Evolutionary conservation across 1,140 invertebrate species (phyloP).

Genomic region (Camponotus pennsylvanicus): DNA sequence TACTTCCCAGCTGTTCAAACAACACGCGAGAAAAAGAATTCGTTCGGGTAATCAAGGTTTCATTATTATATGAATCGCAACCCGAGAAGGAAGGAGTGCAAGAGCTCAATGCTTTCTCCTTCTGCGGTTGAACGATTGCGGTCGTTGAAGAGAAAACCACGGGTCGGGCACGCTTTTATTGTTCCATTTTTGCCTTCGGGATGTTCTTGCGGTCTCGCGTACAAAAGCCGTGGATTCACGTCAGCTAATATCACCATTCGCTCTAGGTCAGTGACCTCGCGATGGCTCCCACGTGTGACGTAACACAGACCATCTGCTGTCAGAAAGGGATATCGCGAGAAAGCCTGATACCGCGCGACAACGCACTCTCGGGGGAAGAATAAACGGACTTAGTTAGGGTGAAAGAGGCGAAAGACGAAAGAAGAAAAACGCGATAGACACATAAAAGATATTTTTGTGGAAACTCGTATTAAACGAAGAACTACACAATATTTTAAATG

Average conservation of each 20-base stretch:
- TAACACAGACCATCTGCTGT: constrained; percentile 30
- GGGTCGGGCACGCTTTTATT: constrained; percentile 9
- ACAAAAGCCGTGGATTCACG: constrained; percentile 23
- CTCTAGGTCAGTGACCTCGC: constrained; percentile 29
- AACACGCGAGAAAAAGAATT: constrained; percentile 1
- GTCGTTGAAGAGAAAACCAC: constrained; percentile 47
- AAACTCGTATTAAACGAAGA: not conserved
- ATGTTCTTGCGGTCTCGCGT: not conserved
- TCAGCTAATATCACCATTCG: not conserved
- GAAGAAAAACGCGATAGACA: not conserved
- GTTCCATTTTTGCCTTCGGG: constrained; percentile 36
- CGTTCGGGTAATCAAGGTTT: not conserved
- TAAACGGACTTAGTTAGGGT: not conserved
- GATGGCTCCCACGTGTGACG: constrained; percentile 3
- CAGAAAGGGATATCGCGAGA: constrained; percentile 32
- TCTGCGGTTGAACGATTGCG: constrained; percentile 43
- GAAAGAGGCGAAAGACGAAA: not conserved
- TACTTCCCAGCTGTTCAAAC: not conserved
- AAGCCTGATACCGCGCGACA: not conserved
- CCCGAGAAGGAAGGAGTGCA: not conserved
- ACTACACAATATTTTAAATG: not conserved
- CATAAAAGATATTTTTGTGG: not conserved
- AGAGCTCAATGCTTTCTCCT: constrained; percentile 43
- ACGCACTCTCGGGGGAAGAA: not conserved
- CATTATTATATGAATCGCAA: not conserved